Base-by-base conservation (phyloP, 2,113 vertebrate species). In the Rousettus leschenaultii region DNA sequence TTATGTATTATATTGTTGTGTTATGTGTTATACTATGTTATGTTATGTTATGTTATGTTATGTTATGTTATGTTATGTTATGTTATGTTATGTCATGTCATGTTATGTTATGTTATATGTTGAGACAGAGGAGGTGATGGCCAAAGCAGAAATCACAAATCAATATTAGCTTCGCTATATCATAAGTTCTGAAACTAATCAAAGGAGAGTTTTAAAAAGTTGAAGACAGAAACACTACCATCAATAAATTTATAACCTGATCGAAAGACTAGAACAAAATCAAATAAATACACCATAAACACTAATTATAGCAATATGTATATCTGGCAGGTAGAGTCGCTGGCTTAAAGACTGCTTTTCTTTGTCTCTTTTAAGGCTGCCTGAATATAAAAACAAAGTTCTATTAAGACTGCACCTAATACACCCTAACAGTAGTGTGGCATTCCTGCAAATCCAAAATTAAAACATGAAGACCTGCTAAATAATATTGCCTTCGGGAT, bases 401-500 rank as follows among this genome's bases (percentile, higher is more conserved):
- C 51, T 95, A 63, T 18, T 73, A 70, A n/a, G 89, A 63, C 15
- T 82, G 6, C 22, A 40, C 71, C 38, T 91, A 78, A 26, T 82
- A 88, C 77, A 14, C 83, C 38, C 33, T 35, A 66, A 71, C 1
- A 73, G 63, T 38, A 40, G 40, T 68, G 30, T 68, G 53, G 30
- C 24, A 70, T 93, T 93, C 30, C 43, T 53, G 33, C 7, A 90
- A 91, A 93, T 86, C 89, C 21, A 89, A 94, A 94, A 83, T 63
- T 84, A 86, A 93, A 93, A 89, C 28, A 94, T 30, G 84, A 93
- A 84, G 70, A 92, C n/a, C 33, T 95, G 38, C n/a, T 90, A 96
- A 92, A 92, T 94, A 97, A 87, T 90, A 96, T 59, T 84, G 70
- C 79, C 89, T 88, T 94, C 53, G 55, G 68, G 38, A 97, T 30